A percentile compares a stretch with the other conserved stretches of the same genome.
phyloP scores from a whole-genome alignment of 1,140 invertebrate genomes.

The Cardiocondyla obscurior region DNA sequence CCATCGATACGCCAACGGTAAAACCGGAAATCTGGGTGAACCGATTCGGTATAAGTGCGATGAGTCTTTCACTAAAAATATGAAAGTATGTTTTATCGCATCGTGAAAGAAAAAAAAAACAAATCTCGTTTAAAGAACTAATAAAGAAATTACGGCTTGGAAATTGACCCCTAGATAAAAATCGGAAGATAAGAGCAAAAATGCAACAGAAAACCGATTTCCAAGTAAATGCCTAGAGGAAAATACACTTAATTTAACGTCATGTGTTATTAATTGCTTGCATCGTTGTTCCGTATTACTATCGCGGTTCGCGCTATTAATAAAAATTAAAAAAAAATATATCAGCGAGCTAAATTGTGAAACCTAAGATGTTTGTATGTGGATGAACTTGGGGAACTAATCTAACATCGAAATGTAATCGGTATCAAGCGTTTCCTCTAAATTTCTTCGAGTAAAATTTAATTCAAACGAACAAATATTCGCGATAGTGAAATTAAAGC shows the following conservation, averaged over 20 bases:
- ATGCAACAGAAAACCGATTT: neutral
- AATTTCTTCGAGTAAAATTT: too few relatives aligned
- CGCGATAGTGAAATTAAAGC: too few relatives aligned
- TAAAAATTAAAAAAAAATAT: too few relatives aligned
- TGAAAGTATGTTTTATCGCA: neutral
- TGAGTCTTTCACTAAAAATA: neutral
- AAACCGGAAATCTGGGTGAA: slow-evolving; percentile 1
- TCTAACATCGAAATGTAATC: neutral
- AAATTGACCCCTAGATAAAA: neutral
- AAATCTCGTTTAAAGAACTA: neutral
- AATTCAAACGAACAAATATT: too few relatives aligned
- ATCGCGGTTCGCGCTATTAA: neutral
- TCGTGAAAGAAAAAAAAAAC: neutral
- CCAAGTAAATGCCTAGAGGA: neutral
- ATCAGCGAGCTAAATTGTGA: neutral
- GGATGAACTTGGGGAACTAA: neutral
- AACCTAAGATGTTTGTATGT: neutral
- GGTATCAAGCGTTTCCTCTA: neutral
- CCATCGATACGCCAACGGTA: neutral
- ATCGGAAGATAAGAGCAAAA: neutral
- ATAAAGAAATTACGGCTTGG: neutral
- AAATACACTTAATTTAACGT: slow-evolving; percentile 16
- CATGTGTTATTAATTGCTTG: neutral
- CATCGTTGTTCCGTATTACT: neutral
- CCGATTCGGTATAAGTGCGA: neutral